Evolutionary conservation across 53 echinoderm and acorn worm genomes (phyloP), one percentile per base, ranked within the genome.

Genomic region (Apostichopus leukothele): DNA sequence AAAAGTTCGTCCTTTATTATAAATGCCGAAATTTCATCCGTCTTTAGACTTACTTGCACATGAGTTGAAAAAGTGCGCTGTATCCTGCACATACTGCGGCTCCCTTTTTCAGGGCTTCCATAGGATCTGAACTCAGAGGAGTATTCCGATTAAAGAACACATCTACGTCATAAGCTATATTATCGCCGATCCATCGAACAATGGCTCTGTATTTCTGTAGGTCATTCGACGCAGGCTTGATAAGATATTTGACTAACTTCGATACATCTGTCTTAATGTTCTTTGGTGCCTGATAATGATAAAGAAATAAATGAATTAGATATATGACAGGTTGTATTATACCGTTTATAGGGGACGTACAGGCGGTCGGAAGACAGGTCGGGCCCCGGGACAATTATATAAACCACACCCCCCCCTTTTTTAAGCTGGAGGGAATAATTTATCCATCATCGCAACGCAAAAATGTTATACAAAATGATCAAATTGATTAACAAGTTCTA

Each of bases 101-200:
- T 26, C 90, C 87, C n/a, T 53, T 87, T 8, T 22, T 18, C 4
- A 92, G 78, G 57, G 90, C 92, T 13, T 60, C 63, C 67, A 86
- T 86, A 0, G 90, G 75, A 60, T 84, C 84, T 9, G 23, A 59
- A 5, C 22, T 25, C 8, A 25, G 9, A 22, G 75, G 19, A 10
- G 75, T 10, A 6, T 22, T 83, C 5, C 60, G 16, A 3, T 59
- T 83, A 26, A 60, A 83, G 54, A 55, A 83, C 1, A 53, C 50
- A 2, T 83, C 74, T 4, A 86, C 89, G 78, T 93, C 79, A 73
- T 93, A 93, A 9, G 66, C 53, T 57, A 86, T 86, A 76, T 93
- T 91, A 39, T 91, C 81, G 1, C 85, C 75, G 4, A 79, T 61
- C 93, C 93, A 93, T 27, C 93, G 93, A 53, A 84, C 91, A 1